A percentile compares a stretch with the other conserved stretches of the same genome.
phyloP scores from a whole-genome alignment of 2,797 vertebrate species.

The Melanotaenia nigrans region DNA sequence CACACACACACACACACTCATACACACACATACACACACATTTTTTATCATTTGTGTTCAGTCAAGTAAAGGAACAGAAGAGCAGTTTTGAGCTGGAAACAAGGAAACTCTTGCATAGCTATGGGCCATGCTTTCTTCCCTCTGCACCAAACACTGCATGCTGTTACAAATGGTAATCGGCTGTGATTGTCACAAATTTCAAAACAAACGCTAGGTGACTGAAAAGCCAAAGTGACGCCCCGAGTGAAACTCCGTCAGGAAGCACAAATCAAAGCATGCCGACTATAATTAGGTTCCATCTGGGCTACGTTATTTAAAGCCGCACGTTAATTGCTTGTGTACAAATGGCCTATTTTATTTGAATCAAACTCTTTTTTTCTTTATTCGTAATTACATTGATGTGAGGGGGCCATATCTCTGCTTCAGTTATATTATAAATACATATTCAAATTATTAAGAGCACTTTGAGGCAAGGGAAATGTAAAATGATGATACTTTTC shows the following conservation, averaged over 20 bases:
- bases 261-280: conserved; percentile 82
- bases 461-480: conserved; percentile 56
- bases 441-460: conserved; percentile 69
- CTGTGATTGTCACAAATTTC: conserved; percentile 84
- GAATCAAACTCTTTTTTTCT: conserved; percentile 80
- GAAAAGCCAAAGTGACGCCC: conserved; percentile 82
- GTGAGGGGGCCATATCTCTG: conserved; percentile 70
- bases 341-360: conserved; percentile 86
- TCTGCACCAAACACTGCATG: conserved; percentile 75
- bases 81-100: conserved; percentile 73
- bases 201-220: conserved; percentile 83
- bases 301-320: conserved; percentile 85
- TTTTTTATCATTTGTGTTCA: conserved; percentile 73
- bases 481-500: conserved; percentile 63
- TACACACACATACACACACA: conserved; percentile 16
- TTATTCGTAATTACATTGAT: conserved; percentile 82
- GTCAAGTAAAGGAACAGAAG: conserved; percentile 66
- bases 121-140: conserved; percentile 81
- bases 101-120: conserved; percentile 77
- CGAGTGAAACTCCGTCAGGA: conserved; percentile 79
- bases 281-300: conserved; percentile 88
- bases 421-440: conserved; percentile 75
- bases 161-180: conserved; percentile 82
- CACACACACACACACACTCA: conserved; percentile 1
- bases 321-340: conserved; percentile 85